Percentiles rank a stretch among this genome's conserved stretches.
phyloP scores from a whole-genome alignment of 1,140 invertebrate species.

The Leptopilina clavipes region DNA sequence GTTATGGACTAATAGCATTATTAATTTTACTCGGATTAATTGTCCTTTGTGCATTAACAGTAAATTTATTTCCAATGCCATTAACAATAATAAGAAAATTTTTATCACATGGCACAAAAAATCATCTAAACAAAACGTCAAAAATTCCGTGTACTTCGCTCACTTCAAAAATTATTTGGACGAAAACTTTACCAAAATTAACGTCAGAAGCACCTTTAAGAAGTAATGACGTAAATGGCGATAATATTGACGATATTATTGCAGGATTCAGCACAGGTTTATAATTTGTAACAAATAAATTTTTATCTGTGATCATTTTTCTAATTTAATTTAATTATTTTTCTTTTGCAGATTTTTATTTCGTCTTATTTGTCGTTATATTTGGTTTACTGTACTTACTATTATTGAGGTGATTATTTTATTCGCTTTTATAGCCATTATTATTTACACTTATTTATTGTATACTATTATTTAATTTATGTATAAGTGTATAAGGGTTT shows the following conservation, averaged over 20 bases:
- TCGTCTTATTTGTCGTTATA: slow-evolving; percentile 40
- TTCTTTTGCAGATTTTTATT: slow-evolving; percentile 52
- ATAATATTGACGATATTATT: slow-evolving; percentile 84
- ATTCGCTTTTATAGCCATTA: neutral
- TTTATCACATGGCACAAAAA: slow-evolving; percentile 64
- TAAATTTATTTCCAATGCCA: slow-evolving; percentile 80
- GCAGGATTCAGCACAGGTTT: slow-evolving; percentile 88
- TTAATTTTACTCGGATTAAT: slow-evolving; percentile 78
- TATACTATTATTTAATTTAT: neutral
- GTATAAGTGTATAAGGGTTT: no score
- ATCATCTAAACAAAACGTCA: slow-evolving; percentile 49
- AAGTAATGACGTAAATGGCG: slow-evolving; percentile 83
- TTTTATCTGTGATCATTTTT: slow-evolving; percentile 38
- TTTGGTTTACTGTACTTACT: slow-evolving; percentile 6
- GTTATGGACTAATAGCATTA: slow-evolving; percentile 78
- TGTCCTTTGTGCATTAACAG: slow-evolving; percentile 78
- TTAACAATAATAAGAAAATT: slow-evolving; percentile 78
- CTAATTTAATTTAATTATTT: slow-evolving; percentile 40
- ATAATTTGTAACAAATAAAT: slow-evolving; percentile 47
- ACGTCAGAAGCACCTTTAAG: slow-evolving; percentile 85
- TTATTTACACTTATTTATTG: neutral
- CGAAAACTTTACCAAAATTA: slow-evolving; percentile 82
- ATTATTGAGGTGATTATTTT: slow-evolving; percentile 44
- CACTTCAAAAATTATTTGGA: slow-evolving; percentile 82
- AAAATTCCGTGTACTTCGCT: slow-evolving; percentile 82